These are phyloP conservation scores for Cinclus mexicanus DNA, from an alignment of 2,113 vertebrate genomes.

Conservation along the genomic window DNA sequence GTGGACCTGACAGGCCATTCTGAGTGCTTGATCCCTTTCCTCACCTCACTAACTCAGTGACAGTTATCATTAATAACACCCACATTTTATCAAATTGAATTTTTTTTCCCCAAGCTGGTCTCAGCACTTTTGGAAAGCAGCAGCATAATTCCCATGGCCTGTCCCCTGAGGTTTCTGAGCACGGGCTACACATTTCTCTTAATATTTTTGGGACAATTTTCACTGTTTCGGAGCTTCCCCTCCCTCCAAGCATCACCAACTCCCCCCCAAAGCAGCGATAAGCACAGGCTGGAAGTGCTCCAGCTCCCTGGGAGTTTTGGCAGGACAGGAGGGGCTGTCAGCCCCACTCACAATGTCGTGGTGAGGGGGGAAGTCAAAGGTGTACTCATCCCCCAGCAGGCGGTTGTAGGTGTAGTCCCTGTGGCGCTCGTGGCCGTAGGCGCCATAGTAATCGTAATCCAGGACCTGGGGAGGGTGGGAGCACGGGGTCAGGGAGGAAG, in stretches of 20 bases:
- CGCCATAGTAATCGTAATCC: constrained; percentile 89
- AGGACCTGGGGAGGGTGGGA: constrained; percentile 74
- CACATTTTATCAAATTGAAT: not conserved
- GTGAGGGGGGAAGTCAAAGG: constrained; percentile 92
- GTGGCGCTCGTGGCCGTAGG: constrained; percentile 76
- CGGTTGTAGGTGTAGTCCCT: constrained; percentile 76
- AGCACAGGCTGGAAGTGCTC: fast-evolving
- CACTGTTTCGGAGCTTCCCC: not conserved
- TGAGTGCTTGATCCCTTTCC: not conserved
- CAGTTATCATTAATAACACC: not conserved
- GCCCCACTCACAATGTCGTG: constrained; percentile 79
- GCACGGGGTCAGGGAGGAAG: not conserved
- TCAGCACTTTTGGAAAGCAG: not conserved
- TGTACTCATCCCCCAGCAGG: constrained; percentile 87
- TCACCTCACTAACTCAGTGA: not conserved
- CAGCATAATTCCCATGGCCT: fast-evolving
- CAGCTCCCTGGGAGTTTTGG: fast-evolving
- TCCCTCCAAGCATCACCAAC: not conserved
- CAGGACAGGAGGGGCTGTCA: too few relatives aligned
- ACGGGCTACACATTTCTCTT: fast-evolving
- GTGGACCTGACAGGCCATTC: not conserved
- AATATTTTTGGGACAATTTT: not conserved
- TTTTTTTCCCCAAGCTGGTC: too few relatives aligned
- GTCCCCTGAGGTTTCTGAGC: fast-evolving
- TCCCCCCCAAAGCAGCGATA: fast-evolving